Percentiles rank a stretch among this genome's conserved stretches.
These are phyloP conservation scores for Psephotus haematonotus DNA, from an alignment of 2,113 vertebrate genomes.

Conservation along the genomic window DNA sequence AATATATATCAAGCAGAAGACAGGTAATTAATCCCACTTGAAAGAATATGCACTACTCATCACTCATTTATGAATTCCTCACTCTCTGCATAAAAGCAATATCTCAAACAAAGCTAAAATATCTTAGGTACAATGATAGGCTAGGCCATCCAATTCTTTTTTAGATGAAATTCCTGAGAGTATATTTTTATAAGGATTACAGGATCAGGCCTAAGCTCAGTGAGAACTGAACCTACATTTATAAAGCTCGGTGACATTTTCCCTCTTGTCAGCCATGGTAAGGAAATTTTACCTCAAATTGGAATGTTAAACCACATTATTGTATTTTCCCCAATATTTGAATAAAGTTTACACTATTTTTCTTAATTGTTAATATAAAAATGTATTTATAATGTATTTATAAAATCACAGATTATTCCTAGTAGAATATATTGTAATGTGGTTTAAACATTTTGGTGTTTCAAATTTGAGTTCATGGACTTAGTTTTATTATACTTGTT, in stretches of 20 bases:
- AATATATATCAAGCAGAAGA: conserved; percentile 47
- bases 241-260: not conserved
- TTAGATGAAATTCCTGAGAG: not conserved
- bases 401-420: not conserved
- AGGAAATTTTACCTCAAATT: not conserved
- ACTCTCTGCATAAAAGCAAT: not conserved
- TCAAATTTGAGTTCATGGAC: not conserved
- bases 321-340: not conserved
- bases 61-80: conserved; percentile 44
- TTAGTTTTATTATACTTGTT: not conserved
- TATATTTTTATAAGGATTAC: not conserved
- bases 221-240: not conserved
- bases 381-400: not conserved
- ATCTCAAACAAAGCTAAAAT: conserved; percentile 24
- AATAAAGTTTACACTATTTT: not conserved
- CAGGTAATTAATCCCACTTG: conserved; percentile 62
- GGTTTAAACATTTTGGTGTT: not conserved
- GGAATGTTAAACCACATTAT: not conserved
- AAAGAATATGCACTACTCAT: conserved; percentile 15
- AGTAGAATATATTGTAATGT: not conserved
- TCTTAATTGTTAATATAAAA: not conserved
- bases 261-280: not conserved
- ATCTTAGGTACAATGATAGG: not conserved
- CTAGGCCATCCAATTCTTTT: not conserved
- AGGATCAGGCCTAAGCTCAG: not conserved